Evolutionary conservation across 2,888 invertebrate genomes (phyloP).

Genomic region (Melinaea menophilus): DNA sequence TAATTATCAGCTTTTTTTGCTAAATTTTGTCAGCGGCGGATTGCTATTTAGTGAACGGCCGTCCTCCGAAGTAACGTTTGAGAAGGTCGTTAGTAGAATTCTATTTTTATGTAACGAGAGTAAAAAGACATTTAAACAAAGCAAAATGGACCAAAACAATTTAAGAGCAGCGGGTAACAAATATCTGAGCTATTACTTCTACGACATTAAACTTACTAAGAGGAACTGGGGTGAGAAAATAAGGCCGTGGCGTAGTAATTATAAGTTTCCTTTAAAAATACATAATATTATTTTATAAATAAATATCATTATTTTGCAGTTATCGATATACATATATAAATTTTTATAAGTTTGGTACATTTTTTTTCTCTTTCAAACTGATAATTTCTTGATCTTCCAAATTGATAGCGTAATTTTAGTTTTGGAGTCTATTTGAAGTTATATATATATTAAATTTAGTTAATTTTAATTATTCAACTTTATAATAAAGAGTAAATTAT

Average conservation of each 20-base stretch:
- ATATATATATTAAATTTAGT: not conserved
- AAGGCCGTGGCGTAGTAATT: slow-evolving; percentile 5
- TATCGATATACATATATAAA: too few relatives aligned
- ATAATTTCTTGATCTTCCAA: too few relatives aligned
- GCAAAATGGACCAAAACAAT: not conserved
- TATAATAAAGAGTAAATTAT: not conserved
- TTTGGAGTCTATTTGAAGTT: not conserved
- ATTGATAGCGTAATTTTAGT: too few relatives aligned
- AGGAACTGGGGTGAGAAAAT: slow-evolving; percentile 11
- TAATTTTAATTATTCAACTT: not conserved
- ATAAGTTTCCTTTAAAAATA: not conserved
- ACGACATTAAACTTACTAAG: slow-evolving; percentile 20
- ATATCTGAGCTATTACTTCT: slow-evolving; percentile 22
- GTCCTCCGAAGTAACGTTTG: not conserved
- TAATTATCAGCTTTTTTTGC: not conserved
- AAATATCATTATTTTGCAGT: too few relatives aligned
- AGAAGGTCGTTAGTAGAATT: not conserved
- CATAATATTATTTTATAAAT: too few relatives aligned
- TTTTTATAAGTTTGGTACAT: too few relatives aligned
- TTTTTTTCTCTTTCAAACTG: too few relatives aligned
- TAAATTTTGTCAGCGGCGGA: not conserved
- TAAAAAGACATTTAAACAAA: slow-evolving; percentile 2
- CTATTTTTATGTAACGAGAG: slow-evolving; percentile 2
- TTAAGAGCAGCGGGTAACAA: slow-evolving; percentile 7
- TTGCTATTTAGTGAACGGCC: not conserved